These are phyloP conservation scores for Lacerta viridis DNA, from an alignment of 2,797 vertebrate genomes.

Conservation along the genomic window DNA sequence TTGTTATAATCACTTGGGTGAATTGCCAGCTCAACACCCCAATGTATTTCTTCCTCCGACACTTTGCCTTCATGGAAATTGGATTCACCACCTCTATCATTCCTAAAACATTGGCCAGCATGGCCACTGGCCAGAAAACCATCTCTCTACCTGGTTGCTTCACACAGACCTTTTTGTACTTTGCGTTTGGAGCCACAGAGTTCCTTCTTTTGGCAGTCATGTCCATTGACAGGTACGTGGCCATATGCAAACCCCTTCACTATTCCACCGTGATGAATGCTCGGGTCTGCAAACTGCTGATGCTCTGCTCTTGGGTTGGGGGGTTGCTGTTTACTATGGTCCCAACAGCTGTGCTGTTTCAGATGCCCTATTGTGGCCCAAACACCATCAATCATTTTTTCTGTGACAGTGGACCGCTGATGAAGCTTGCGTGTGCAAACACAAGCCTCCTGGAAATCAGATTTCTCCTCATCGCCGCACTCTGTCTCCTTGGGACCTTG, in stretches of 20 bases:
- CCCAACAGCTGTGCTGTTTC: slow-evolving; percentile 1
- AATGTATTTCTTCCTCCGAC: slow-evolving; percentile 70
- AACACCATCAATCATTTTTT: slow-evolving; percentile 66
- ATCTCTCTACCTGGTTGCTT: slow-evolving; percentile 59
- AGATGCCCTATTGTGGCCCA: slow-evolving; percentile 59
- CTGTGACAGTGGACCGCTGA: slow-evolving; percentile 65
- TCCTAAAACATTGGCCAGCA: slow-evolving; percentile 52
- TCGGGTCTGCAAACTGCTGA: slow-evolving; percentile 43
- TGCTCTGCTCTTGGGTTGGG: slow-evolving; percentile 54
- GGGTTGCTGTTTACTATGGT: slow-evolving; percentile 56
- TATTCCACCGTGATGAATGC: slow-evolving; percentile 55
- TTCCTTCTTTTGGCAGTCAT: slow-evolving; percentile 63
- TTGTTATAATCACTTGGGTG: slow-evolving; percentile 63
- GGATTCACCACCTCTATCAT: slow-evolving; percentile 57
- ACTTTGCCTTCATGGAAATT: slow-evolving; percentile 70
- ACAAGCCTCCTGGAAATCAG: slow-evolving; percentile 53
- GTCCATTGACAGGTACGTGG: slow-evolving; percentile 60
- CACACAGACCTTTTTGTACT: slow-evolving; percentile 54
- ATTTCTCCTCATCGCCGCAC: slow-evolving; percentile 44
- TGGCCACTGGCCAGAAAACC: slow-evolving; percentile 46
- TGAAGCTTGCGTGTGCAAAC: slow-evolving; percentile 64
- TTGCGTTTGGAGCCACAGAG: slow-evolving; percentile 54
- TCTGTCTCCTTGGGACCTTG: slow-evolving; percentile 66
- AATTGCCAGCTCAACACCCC: slow-evolving; percentile 53
- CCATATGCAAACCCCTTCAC: slow-evolving; percentile 61